Evolutionary conservation across 2,113 vertebrate species (phyloP).

Genomic region (Myotis davidii): DNA sequence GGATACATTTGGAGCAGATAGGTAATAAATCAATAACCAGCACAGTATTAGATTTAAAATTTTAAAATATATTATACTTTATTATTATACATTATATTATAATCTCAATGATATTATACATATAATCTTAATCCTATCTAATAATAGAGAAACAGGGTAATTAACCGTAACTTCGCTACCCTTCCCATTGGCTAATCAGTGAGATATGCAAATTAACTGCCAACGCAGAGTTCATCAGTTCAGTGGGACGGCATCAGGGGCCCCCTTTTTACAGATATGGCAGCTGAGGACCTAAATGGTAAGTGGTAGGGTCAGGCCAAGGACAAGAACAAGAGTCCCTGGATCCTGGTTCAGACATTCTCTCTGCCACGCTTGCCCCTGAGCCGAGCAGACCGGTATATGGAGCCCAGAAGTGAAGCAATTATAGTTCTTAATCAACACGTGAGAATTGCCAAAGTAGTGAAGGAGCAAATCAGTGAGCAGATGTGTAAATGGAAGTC

Average conservation of each 20-base stretch:
- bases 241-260: background rate
- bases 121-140: background rate
- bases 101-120: background rate
- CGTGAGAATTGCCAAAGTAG: background rate
- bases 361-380: background rate
- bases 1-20: background rate
- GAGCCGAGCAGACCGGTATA: background rate
- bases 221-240: background rate
- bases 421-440: background rate
- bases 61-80: background rate
- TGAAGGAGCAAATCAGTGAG: background rate
- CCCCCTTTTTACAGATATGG: background rate
- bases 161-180: no score
- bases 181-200: no score
- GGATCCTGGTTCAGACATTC: background rate
- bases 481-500: background rate
- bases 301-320: background rate
- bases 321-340: background rate
- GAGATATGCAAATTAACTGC: no score
- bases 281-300: background rate
- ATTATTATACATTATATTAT: background rate
- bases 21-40: background rate
- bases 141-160: no score
- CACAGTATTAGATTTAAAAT: background rate
- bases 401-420: background rate